Base-by-base conservation (phyloP, 2,888 invertebrate species). In the Microdon myrmicae region DNA sequence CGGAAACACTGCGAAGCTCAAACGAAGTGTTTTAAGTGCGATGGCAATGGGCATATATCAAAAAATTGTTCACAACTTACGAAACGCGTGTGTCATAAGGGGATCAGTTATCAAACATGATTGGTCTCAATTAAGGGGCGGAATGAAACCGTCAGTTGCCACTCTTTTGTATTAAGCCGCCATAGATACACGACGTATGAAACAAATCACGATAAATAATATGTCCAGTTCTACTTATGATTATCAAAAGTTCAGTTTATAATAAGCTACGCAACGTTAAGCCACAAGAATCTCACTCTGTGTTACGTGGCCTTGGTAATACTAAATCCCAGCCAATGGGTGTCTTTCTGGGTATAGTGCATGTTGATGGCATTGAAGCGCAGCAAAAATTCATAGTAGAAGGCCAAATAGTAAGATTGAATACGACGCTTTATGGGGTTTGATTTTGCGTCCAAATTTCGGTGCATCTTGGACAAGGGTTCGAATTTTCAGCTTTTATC, bases 141-240 rank as follows among this genome's bases (percentile, higher is more conserved):
- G n/a, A n/a, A n/a, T n/a, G n/a, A n/a, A n/a, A n/a, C n/a, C n/a
- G n/a, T n/a, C n/a, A n/a, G n/a, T n/a, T n/a, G n/a, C n/a, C n/a
- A n/a, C n/a, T n/a, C n/a, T n/a, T n/a, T n/a, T n/a, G n/a, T n/a
- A n/a, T n/a, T n/a, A 38, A 10, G 38, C 26, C n/a, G 16, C 26
- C 19, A 17, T n/a, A 17, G 22, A 17, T 9, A 13, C 3, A n/a
- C 25, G 9, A 8, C 39, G 39, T 12, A 12, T 28, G 4, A 41
- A 41, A 19, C 16, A 14, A 29, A 43, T 43, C 12, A 28, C n/a
- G 29, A 8, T 43, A 12, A 43, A 43, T n/a, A 22, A 43, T 4
- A 22, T 29, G 8, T 4, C n/a, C 22, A 14, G 32, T 22, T 14
- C n/a, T n/a, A 20, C 32, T 29, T 10, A 10, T 48, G 14, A 38